These are phyloP conservation scores for Drosophila robusta DNA, from an alignment of 2,888 invertebrate genomes.

Conservation along the genomic window DNA sequence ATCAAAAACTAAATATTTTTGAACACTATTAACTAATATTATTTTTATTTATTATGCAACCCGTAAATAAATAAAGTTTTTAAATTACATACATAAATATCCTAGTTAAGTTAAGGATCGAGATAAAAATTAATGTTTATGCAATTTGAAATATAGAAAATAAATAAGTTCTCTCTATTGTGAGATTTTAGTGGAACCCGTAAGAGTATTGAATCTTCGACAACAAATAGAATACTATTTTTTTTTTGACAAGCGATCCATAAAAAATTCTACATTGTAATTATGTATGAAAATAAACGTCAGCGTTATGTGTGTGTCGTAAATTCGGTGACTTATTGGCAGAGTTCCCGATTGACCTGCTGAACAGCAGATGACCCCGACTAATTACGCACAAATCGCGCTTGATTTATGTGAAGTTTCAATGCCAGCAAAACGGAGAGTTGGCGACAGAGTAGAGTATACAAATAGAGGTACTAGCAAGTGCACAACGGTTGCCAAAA, in stretches of 20 bases:
- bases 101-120: too few species aligned
- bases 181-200: too few species aligned
- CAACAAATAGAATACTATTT: neutral
- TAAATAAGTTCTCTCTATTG: too few species aligned
- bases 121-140: too few species aligned
- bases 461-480: neutral
- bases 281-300: conserved; percentile 31
- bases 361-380: conserved; percentile 32
- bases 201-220: neutral
- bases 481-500: too few species aligned
- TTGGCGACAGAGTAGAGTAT: neutral
- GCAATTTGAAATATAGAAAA: too few species aligned
- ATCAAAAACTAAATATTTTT: too few species aligned
- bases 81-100: too few species aligned
- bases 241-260: conserved; percentile 34
- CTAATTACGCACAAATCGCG: conserved; percentile 34
- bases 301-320: conserved; percentile 33
- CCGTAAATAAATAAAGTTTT: too few species aligned
- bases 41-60: too few species aligned
- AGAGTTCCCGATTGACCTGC: conserved; percentile 36
- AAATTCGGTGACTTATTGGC: conserved; percentile 55
- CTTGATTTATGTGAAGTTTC: conserved; percentile 38
- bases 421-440: neutral
- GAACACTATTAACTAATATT: too few species aligned
- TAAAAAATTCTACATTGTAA: conserved; percentile 23